A percentile compares a stretch with the other conserved stretches of the same genome.
Conservation (phyloP, 2,797 vertebrate species). For the Scolopax bukidnonensis region DNA sequence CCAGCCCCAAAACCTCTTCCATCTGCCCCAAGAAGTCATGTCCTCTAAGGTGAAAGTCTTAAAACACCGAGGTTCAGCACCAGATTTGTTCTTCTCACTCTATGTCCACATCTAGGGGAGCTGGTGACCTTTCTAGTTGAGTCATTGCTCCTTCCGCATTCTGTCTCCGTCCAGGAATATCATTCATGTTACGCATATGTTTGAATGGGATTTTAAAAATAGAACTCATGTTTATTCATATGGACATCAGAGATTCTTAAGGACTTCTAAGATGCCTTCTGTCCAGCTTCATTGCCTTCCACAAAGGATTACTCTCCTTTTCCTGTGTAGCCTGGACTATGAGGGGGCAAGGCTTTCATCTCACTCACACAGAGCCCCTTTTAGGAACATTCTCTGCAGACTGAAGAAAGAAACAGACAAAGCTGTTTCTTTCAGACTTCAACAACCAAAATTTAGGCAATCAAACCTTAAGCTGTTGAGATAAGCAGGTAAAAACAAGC, state of each 20-base stretch:
- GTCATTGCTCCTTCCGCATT: not conserved
- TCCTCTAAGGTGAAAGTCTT: not conserved
- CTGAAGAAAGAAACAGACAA: not conserved
- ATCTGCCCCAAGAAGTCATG: not conserved
- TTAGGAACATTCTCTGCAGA: not conserved
- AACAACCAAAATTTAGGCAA: not conserved
- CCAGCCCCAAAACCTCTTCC: not conserved
- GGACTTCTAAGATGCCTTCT: not conserved
- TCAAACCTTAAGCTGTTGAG: not conserved
- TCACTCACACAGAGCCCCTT: not conserved
- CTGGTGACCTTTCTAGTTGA: not conserved
- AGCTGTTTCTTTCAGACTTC: not conserved
- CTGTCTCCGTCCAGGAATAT: not conserved
- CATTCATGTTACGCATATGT: not conserved
- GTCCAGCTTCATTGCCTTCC: not conserved
- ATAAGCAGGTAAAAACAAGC: not conserved
- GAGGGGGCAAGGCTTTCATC: not conserved
- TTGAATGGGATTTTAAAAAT: not conserved
- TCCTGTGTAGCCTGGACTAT: not conserved
- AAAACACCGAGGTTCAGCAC: not conserved
- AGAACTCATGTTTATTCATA: constrained; percentile 24
- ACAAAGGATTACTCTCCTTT: not conserved
- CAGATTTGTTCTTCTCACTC: not conserved
- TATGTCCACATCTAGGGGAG: not conserved
- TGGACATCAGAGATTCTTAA: not conserved